phyloP scores from a whole-genome alignment of 2,113 vertebrate species.

The Brienomyrus longianalis region DNA sequence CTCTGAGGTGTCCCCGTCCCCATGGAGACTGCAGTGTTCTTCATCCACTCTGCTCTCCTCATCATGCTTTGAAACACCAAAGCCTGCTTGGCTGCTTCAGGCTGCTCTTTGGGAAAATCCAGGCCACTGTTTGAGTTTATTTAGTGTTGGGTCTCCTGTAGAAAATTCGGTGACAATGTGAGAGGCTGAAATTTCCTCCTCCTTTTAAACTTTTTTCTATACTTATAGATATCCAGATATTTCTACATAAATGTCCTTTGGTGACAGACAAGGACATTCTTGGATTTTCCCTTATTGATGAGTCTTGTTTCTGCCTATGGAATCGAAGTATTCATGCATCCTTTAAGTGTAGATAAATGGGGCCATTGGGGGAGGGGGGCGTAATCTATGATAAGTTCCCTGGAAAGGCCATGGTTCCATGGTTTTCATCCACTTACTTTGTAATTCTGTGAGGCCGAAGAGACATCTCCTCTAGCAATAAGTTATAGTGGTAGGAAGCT shows the following conservation, averaged over 20 bases:
- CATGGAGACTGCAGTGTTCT: neutral
- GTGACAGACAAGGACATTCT: neutral
- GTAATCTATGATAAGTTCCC: neutral
- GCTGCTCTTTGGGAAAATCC: neutral
- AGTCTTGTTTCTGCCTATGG: neutral
- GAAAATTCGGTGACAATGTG: conserved; percentile 33
- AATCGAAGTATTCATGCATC: neutral
- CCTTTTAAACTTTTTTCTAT: neutral
- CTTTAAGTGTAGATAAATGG: neutral
- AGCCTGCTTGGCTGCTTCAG: neutral
- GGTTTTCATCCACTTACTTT: neutral
- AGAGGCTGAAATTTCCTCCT: conserved; percentile 21
- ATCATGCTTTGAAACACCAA: neutral
- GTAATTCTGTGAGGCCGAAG: neutral
- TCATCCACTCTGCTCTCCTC: neutral
- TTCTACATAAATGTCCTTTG: neutral
- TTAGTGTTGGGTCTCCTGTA: conserved; percentile 35
- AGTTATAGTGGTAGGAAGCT: conserved; percentile 11
- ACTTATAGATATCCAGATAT: neutral
- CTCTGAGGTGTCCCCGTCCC: neutral
- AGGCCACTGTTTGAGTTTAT: conserved; percentile 27
- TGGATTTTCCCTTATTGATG: neutral
- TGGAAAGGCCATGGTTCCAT: neutral
- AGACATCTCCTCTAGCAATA: neutral
- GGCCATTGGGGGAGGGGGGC: neutral